phyloP scores from a whole-genome alignment of 1,140 invertebrate species.

The Pantala flavescens region DNA sequence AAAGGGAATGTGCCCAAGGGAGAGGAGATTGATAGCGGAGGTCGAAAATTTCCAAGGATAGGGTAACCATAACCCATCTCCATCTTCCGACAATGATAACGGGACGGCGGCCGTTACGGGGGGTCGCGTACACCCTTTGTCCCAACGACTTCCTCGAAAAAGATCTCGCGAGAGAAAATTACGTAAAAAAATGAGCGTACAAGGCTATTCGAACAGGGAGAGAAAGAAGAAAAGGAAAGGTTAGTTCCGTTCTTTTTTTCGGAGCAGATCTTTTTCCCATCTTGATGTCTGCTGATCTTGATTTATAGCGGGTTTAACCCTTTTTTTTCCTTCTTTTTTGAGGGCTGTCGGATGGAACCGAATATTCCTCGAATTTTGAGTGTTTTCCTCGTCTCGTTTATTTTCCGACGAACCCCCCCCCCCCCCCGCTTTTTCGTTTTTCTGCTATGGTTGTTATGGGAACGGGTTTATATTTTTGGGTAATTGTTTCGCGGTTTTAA shows the following conservation, averaged over 20 bases:
- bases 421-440: no score
- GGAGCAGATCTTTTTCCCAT: background rate
- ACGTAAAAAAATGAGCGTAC: background rate
- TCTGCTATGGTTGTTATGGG: no score
- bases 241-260: background rate
- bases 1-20: background rate
- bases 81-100: background rate
- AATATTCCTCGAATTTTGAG: background rate
- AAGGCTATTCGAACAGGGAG: background rate
- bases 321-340: background rate
- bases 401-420: no score
- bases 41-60: background rate
- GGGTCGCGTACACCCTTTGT: background rate
- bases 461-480: no score
- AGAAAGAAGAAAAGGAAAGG: background rate
- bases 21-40: slow-evolving; percentile 3
- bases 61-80: background rate
- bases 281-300: slow-evolving; percentile 8
- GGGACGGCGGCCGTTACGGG: background rate
- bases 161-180: background rate
- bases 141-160: background rate
- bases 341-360: background rate
- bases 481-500: no score
- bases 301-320: background rate
- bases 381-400: background rate